Evolutionary conservation across 2,888 invertebrate species (phyloP).

Genomic region (Ichneumoninae sp.): DNA sequence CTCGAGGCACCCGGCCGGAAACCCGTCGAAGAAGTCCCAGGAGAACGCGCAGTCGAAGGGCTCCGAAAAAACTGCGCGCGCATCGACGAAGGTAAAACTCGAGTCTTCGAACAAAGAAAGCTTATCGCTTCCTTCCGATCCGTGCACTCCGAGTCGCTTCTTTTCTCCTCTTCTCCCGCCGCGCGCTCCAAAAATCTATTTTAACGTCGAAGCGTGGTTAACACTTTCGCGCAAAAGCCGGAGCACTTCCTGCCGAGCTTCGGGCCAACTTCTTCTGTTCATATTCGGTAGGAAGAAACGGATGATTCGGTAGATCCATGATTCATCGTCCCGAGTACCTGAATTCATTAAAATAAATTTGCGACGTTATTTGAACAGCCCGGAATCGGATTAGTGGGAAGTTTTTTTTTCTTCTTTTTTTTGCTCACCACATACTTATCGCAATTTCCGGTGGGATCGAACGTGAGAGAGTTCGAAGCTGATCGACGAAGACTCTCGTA

Average conservation of each 20-base stretch:
- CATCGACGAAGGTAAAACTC: conserved; percentile 52
- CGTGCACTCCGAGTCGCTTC: background rate
- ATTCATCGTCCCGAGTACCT: conserved; percentile 34
- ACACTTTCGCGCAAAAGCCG: background rate
- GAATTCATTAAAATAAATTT: conserved; percentile 52
- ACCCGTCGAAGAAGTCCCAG: conserved; percentile 42
- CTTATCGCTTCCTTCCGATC: conserved; percentile 1
- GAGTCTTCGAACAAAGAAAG: background rate
- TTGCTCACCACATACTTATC: background rate
- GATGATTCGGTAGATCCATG: conserved; percentile 19
- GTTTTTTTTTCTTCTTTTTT: background rate
- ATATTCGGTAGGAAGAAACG: conserved; percentile 15
- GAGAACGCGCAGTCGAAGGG: conserved; percentile 38
- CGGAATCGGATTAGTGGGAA: background rate
- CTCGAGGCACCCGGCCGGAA: conserved; percentile 55
- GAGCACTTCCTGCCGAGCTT: background rate
- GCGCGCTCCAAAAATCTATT: conserved; percentile 22
- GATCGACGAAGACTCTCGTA: conserved; percentile 20
- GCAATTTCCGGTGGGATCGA: background rate
- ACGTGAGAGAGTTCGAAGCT: background rate
- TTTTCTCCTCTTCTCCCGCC: background rate
- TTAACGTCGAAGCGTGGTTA: conserved; percentile 17
- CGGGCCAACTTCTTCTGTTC: conserved; percentile 7
- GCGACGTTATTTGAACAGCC: background rate
- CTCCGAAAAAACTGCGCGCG: conserved; percentile 45